A percentile compares a stretch with the other conserved stretches of the same genome.
phyloP scores from a whole-genome alignment of 2,797 vertebrate genomes.

The Nannoperca australis region DNA sequence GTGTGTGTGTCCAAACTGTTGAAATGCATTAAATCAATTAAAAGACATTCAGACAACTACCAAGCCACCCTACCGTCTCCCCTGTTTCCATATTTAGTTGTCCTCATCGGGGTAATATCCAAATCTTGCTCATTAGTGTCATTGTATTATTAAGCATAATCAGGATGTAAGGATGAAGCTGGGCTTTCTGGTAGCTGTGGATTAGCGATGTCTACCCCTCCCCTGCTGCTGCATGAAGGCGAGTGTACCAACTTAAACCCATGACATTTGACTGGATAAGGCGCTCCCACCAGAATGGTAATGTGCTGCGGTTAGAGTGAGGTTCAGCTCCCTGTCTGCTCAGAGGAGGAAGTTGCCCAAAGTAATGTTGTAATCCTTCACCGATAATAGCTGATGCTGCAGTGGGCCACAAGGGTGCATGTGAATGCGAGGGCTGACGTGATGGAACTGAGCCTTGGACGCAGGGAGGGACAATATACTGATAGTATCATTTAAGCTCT shows the following conservation, averaged over 20 bases:
- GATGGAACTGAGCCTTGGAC: slow-evolving; percentile 4
- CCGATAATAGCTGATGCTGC: slow-evolving; percentile 65
- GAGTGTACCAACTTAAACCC: slow-evolving; percentile 51
- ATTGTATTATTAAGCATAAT: slow-evolving; percentile 53
- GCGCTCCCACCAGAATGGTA: slow-evolving; percentile 49
- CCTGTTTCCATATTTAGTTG: slow-evolving; percentile 31
- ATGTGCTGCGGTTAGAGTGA: slow-evolving; percentile 41
- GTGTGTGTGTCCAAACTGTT: slow-evolving; percentile 43
- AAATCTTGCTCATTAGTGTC: slow-evolving; percentile 49
- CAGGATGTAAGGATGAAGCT: slow-evolving; percentile 32
- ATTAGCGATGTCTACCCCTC: slow-evolving; percentile 47
- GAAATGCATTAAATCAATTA: slow-evolving; percentile 62
- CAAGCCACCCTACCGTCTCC: slow-evolving; percentile 9
- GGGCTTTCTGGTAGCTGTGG: slow-evolving; percentile 32
- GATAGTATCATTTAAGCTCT: background rate
- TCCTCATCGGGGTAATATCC: slow-evolving; percentile 41
- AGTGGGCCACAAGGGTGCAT: slow-evolving; percentile 45
- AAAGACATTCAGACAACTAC: slow-evolving; percentile 41
- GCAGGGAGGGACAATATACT: background rate
- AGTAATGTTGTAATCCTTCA: slow-evolving; percentile 64
- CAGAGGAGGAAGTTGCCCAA: slow-evolving; percentile 49
- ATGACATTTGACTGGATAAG: slow-evolving; percentile 66
- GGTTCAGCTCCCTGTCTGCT: slow-evolving; percentile 41
- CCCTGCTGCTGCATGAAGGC: slow-evolving; percentile 32
- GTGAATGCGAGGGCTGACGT: slow-evolving; percentile 46